Evolutionary conservation across 2,888 invertebrate genomes (phyloP).

Genomic region (Orchesella flavescens): DNA sequence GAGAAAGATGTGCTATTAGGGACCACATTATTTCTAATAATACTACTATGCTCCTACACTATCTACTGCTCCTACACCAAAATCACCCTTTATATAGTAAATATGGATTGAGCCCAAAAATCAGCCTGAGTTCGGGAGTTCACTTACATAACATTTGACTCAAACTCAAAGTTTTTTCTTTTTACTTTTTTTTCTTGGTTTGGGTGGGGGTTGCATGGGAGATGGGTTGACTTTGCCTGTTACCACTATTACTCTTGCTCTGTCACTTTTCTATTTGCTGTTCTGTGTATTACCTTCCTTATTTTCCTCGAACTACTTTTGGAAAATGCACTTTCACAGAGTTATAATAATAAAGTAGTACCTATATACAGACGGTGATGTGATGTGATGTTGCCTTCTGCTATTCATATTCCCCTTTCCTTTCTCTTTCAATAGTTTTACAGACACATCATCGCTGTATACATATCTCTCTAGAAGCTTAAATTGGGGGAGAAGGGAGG

Average conservation of each 20-base stretch:
- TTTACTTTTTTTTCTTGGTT: neutral
- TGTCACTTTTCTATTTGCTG: constrained; percentile 58
- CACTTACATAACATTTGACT: constrained; percentile 18
- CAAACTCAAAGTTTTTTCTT: constrained; percentile 5
- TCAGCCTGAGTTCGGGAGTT: neutral
- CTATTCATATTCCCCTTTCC: constrained; percentile 7
- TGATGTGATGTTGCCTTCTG: neutral
- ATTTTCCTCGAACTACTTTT: neutral
- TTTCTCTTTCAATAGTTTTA: constrained; percentile 3
- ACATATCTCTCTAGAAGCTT: neutral
- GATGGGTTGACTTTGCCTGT: constrained; percentile 17
- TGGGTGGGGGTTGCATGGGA: neutral
- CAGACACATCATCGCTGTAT: neutral
- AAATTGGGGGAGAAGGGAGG: constrained; percentile 6
- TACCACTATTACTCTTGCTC: constrained; percentile 54
- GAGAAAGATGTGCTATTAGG: constrained; percentile 53
- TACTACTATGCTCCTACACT: neutral
- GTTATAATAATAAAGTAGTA: neutral
- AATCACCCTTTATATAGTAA: constrained; percentile 9
- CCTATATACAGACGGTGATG: neutral
- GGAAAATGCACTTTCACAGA: constrained; percentile 36
- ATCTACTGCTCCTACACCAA: constrained; percentile 9
- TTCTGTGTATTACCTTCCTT: constrained; percentile 37
- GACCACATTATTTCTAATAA: constrained; percentile 56
- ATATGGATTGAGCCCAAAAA: neutral